Percentiles rank a stretch among this genome's conserved stretches.
These are phyloP conservation scores for Rhodophaea formosa DNA, from an alignment of 2,888 invertebrate species.

Conservation along the genomic window DNA sequence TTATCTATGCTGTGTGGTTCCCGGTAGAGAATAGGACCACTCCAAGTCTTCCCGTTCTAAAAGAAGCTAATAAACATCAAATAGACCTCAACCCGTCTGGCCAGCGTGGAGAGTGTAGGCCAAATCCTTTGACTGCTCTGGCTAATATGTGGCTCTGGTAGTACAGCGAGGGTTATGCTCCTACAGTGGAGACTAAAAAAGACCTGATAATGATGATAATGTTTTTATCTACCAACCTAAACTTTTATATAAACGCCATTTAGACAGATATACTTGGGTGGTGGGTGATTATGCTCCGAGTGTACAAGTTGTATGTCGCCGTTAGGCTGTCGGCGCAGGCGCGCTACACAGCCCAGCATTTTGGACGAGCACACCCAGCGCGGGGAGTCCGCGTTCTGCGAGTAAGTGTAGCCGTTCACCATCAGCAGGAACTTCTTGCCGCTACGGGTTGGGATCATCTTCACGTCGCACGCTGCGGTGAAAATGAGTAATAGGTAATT, in stretches of 20 bases:
- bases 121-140: too few species aligned
- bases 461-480: not conserved
- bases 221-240: not conserved
- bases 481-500: not conserved
- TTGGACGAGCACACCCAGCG: slow-evolving; percentile 24
- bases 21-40: too few species aligned
- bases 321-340: slow-evolving; percentile 26
- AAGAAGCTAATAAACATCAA: too few species aligned
- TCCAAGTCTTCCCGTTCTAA: too few species aligned
- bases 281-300: slow-evolving; percentile 27
- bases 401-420: slow-evolving; percentile 34
- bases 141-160: too few species aligned
- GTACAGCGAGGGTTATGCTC: too few species aligned
- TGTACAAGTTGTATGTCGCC: slow-evolving; percentile 26
- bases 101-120: too few species aligned
- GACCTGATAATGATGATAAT: too few species aligned
- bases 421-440: slow-evolving; percentile 26
- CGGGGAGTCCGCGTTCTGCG: slow-evolving; percentile 31
- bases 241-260: slow-evolving; percentile 3
- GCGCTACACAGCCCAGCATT: slow-evolving; percentile 33
- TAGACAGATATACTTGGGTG: not conserved
- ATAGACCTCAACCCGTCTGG: too few species aligned
- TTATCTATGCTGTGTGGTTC: too few species aligned
- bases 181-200: too few species aligned
- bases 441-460: slow-evolving; percentile 21